These are phyloP conservation scores for Odocoileus virginianus DNA, from an alignment of 2,113 vertebrate species.

Conservation along the genomic window DNA sequence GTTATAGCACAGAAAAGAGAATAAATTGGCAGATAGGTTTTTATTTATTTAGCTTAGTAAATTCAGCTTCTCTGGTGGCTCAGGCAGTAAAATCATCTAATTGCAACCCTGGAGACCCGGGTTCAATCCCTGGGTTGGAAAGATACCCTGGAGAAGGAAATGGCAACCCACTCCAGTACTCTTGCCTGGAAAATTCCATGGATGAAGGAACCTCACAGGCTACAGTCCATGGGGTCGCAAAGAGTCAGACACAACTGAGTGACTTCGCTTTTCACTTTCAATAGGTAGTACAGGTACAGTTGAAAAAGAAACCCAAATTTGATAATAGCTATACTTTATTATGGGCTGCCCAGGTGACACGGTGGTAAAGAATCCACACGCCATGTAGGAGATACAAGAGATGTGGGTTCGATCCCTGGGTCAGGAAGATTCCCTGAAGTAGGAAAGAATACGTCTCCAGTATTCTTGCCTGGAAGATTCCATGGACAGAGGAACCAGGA, in stretches of 20 bases:
- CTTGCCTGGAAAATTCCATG: neutral
- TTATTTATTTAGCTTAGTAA: constrained; percentile 15
- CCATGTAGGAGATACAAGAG: neutral
- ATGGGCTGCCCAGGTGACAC: neutral
- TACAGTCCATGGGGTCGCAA: neutral
- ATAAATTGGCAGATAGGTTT: neutral
- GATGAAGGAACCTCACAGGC: neutral
- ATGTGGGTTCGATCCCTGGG: neutral
- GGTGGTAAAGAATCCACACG: neutral
- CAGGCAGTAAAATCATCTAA: neutral
- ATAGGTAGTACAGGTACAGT: neutral
- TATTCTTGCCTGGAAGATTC: neutral
- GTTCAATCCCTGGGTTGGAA: neutral
- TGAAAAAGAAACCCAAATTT: constrained; percentile 39
- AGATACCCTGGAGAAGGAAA: neutral
- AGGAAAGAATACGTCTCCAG: neutral
- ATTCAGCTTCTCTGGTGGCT: neutral
- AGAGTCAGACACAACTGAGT: neutral
- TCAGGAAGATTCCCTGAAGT: neutral
- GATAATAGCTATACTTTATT: neutral
- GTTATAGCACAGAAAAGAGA: neutral
- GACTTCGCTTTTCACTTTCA: neutral
- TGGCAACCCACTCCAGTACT: neutral
- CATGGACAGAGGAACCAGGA: neutral
- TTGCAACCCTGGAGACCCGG: neutral